A percentile compares a stretch with the other conserved stretches of the same genome.
These are phyloP conservation scores for Orius laevigatus DNA, from an alignment of 1,140 invertebrate genomes.

Conservation along the genomic window DNA sequence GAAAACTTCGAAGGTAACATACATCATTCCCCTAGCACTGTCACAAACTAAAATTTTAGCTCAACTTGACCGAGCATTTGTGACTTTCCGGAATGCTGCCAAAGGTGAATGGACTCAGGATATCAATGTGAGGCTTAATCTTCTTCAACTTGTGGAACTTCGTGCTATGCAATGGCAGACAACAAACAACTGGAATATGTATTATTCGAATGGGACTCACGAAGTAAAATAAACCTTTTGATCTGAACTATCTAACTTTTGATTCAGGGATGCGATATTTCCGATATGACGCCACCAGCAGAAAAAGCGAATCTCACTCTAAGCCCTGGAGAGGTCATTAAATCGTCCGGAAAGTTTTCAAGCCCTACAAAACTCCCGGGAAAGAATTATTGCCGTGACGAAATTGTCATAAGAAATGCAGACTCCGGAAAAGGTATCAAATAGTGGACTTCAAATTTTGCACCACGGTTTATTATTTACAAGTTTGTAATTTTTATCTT, in stretches of 20 bases:
- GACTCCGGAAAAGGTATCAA: conserved; percentile 82
- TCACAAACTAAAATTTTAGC: conserved; percentile 32
- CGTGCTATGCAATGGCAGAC: conserved; percentile 63
- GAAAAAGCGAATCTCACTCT: conserved; percentile 36
- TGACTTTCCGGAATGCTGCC: conserved; percentile 70
- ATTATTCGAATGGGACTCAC: no score
- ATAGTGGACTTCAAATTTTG: background rate
- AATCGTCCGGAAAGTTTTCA: conserved; percentile 69
- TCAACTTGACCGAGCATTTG: conserved; percentile 53
- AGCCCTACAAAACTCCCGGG: conserved; percentile 79
- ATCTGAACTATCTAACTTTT: no score
- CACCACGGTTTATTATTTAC: conserved; percentile 1
- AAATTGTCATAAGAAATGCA: conserved; percentile 82
- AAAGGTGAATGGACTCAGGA: conserved; percentile 61
- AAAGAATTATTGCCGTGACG: conserved; percentile 84
- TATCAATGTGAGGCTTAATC: conserved; percentile 59
- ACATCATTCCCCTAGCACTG: conserved; percentile 24
- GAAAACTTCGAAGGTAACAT: conserved; percentile 54
- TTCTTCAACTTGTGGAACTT: conserved; percentile 76
- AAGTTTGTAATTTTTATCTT: background rate
- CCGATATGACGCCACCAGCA: no score
- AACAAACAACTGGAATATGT: background rate
- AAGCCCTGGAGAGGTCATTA: conserved; percentile 64
- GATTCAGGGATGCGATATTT: no score
- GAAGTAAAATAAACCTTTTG: no score